These are phyloP conservation scores for Microcebus jonahi DNA, from an alignment of 2,113 vertebrate genomes.

Conservation along the genomic window DNA sequence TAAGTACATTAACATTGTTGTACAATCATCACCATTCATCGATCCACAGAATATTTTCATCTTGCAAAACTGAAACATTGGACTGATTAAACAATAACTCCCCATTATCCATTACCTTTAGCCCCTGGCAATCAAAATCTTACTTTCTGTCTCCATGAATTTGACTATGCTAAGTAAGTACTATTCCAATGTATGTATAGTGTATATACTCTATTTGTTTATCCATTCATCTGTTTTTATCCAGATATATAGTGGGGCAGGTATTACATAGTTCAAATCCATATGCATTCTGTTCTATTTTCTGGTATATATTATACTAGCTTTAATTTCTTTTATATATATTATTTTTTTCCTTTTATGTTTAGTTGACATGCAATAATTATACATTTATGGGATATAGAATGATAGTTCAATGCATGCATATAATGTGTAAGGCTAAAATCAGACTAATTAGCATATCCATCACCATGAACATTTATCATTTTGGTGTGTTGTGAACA, in stretches of 20 bases:
- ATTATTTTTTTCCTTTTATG: not conserved
- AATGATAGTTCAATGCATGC: not conserved
- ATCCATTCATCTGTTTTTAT: not conserved
- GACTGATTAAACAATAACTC: not conserved
- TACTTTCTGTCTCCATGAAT: not conserved
- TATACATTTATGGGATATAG: not conserved
- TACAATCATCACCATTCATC: not conserved
- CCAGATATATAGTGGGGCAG: not conserved
- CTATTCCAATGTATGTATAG: not conserved
- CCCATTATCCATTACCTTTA: not conserved
- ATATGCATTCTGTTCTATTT: not conserved
- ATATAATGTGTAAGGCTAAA: not conserved
- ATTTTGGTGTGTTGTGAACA: not conserved
- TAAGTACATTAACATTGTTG: not conserved
- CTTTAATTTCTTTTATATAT: not conserved
- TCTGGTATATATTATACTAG: not conserved
- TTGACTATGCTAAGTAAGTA: not conserved
- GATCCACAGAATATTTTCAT: not conserved
- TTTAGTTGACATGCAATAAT: not conserved
- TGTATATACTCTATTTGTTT: not conserved
- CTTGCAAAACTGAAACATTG: not conserved
- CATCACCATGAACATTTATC: not conserved
- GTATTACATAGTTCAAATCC: not conserved
- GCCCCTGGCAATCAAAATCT: not conserved
- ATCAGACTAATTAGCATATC: not conserved